Base-by-base conservation (phyloP, 2,797 vertebrate genomes). In the Strix occidentalis region DNA sequence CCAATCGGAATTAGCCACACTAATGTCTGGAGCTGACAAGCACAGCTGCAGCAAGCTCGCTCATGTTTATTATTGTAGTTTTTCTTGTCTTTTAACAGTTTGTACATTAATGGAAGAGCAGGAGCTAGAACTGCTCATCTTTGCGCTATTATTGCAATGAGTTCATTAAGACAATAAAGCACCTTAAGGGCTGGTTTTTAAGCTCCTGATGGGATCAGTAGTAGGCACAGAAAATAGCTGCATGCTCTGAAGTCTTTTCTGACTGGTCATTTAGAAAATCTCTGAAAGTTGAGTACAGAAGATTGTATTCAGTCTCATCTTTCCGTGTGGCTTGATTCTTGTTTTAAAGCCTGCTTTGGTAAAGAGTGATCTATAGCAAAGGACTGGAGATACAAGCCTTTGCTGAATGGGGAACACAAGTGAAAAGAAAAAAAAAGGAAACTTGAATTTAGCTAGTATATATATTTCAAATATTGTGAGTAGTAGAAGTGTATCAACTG, bases 1-100 rank as follows among this genome's bases (percentile, higher is more conserved):
- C 95, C 94, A 94, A 92, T 93, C 3, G 81, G 95, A 97, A 97
- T 97, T 97, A 97, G 94, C 89, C 87, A 95, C 95, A 96, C 69
- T 91, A 93, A 94, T 84, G 84, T 93, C 96, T 93, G 87, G 90
- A 88, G 92, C 89, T 97, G 95, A 96, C 94, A 93, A 61, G 96
- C 96, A 94, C 96, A 96, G 95, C 96, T 96, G 96, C 93, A 92
- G 72, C 87, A 90, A 93, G 89, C 93, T 96, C 24, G 0, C 56
- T 94, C 79, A n/a, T 96, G 90, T 96, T 96, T 96, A 84, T 89
- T 92, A 58, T 69, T 88, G 69, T 29, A 64, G n/a, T 93, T 97
- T 96, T 89, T 35, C 93, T 89, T 70, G 37, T 85, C 89, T 95
- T 96, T 95, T 95, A 95, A 72, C 79, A 78, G 78, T 91, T 70